Conservation (phyloP, 2,113 vertebrate species). For the Perca schrenkii region DNA sequence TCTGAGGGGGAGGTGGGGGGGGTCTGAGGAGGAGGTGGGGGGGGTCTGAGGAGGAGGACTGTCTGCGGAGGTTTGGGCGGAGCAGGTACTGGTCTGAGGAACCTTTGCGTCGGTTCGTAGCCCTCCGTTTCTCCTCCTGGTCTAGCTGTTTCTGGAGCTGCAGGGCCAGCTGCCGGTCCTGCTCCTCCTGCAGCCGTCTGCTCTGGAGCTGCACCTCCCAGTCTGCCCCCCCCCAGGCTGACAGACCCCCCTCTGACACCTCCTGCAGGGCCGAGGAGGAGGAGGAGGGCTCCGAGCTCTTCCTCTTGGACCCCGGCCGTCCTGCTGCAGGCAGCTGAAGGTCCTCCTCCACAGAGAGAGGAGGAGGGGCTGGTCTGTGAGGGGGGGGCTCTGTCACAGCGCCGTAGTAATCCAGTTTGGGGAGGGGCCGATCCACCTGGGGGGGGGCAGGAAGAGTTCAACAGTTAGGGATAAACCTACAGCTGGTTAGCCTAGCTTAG, state of each 20-base stretch:
- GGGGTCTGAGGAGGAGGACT: too few species aligned
- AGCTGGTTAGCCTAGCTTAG: not conserved
- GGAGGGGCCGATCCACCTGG: not conserved
- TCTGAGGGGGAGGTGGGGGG: not conserved
- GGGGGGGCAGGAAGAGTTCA: slow-evolving; percentile 14
- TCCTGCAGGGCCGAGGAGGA: slow-evolving; percentile 58
- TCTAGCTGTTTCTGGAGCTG: slow-evolving; percentile 89
- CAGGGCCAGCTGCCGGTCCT: slow-evolving; percentile 89
- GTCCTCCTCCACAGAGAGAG: not conserved
- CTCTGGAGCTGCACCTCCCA: slow-evolving; percentile 84
- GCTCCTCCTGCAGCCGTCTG: slow-evolving; percentile 88
- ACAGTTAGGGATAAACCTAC: too few species aligned
- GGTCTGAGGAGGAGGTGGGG: too few species aligned
- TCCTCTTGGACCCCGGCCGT: slow-evolving; percentile 63
- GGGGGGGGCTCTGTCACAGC: not conserved
- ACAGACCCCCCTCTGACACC: not conserved
- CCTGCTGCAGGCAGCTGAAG: too few species aligned
- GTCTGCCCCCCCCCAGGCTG: slow-evolving; percentile 66
- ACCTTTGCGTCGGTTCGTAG: slow-evolving; percentile 87
- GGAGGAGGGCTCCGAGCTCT: slow-evolving; percentile 40
- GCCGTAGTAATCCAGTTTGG: slow-evolving; percentile 29
- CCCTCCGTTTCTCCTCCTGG: slow-evolving; percentile 76
- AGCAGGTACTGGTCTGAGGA: slow-evolving; percentile 88
- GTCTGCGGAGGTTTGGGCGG: slow-evolving; percentile 67
- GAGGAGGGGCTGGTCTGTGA: not conserved